phyloP scores from a whole-genome alignment of 1,140 invertebrate genomes.

The Theocolax elegans region DNA sequence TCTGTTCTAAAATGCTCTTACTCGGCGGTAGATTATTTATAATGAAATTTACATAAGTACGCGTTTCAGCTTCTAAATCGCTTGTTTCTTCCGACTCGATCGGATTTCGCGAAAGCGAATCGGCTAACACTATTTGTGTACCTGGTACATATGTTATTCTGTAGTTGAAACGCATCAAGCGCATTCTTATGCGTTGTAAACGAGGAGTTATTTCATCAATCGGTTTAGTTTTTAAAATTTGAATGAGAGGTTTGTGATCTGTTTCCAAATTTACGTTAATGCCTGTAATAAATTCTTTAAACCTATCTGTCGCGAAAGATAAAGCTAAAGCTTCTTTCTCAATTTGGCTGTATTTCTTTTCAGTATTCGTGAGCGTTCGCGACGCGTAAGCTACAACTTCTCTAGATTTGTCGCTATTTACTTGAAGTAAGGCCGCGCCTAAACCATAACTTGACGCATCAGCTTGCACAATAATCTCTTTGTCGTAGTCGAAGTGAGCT shows the following conservation, averaged over 20 bases:
- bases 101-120: slow-evolving; percentile 26
- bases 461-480: too few relatives aligned
- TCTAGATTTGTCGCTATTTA: too few relatives aligned
- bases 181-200: too few relatives aligned
- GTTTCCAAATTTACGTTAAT: slow-evolving; percentile 51
- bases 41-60: slow-evolving; percentile 6
- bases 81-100: background rate
- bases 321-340: slow-evolving; percentile 67
- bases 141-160: too few relatives aligned
- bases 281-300: slow-evolving; percentile 63
- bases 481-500: too few relatives aligned
- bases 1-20: background rate
- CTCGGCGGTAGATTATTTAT: background rate
- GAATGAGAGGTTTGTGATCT: slow-evolving; percentile 40
- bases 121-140: slow-evolving; percentile 18
- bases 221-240: slow-evolving; percentile 60
- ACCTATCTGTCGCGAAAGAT: slow-evolving; percentile 55
- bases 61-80: too few relatives aligned
- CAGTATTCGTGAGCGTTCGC: slow-evolving; percentile 53
- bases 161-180: slow-evolving; percentile 9
- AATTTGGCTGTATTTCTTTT: slow-evolving; percentile 65
- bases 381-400: too few relatives aligned
- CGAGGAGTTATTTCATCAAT: too few relatives aligned
- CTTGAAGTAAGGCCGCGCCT: too few relatives aligned
- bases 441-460: too few relatives aligned